Conservation (phyloP, 2,888 invertebrate genomes). For the Choristoneura rosaceana region DNA sequence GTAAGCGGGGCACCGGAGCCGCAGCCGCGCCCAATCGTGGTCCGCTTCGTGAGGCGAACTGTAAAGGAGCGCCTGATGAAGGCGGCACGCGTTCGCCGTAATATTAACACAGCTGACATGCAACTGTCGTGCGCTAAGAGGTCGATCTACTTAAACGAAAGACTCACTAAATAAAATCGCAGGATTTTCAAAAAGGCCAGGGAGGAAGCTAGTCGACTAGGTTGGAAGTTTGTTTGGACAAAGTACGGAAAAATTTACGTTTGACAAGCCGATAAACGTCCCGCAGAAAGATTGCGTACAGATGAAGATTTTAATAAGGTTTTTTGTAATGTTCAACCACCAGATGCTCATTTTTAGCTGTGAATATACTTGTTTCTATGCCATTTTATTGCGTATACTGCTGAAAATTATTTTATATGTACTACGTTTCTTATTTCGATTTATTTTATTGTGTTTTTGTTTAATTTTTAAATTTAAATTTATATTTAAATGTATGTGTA, state of each 20-base stretch:
- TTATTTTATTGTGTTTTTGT: too few species aligned
- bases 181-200: constrained; percentile 17
- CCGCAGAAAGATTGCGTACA: background rate
- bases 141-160: constrained; percentile 16
- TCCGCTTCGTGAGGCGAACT: constrained; percentile 21
- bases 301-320: background rate
- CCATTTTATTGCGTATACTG: too few species aligned
- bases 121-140: background rate
- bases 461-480: too few species aligned
- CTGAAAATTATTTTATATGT: too few species aligned
- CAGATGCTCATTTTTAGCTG: too few species aligned
- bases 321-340: too few species aligned
- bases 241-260: background rate
- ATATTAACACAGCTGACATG: background rate
- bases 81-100: constrained; percentile 31
- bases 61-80: constrained; percentile 12
- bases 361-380: too few species aligned
- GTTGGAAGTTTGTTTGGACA: constrained; percentile 20
- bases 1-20: background rate
- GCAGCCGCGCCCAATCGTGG: constrained; percentile 10
- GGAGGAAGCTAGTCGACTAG: background rate
- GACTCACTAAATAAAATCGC: constrained; percentile 22
- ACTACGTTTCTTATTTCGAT: too few species aligned
- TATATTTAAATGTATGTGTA: too few species aligned
- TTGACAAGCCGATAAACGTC: background rate